Conservation (phyloP, 1,140 invertebrate genomes). For the Pomacea maculata region DNA sequence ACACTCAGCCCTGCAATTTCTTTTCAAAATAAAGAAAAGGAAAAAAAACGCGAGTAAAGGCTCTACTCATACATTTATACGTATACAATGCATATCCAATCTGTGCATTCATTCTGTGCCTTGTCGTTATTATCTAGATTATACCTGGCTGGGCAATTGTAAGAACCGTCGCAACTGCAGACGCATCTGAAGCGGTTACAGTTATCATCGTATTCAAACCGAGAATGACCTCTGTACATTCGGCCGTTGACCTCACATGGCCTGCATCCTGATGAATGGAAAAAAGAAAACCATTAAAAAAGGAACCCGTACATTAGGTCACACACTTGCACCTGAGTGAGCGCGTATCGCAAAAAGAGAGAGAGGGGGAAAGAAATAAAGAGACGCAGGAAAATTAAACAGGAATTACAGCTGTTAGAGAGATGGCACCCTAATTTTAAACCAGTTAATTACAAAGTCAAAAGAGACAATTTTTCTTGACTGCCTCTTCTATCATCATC, state of each 20-base stretch:
- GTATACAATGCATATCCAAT: neutral
- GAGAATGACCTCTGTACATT: slow-evolving; percentile 37
- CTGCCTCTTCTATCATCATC: neutral
- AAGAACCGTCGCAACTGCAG: slow-evolving; percentile 49
- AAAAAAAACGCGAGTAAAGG: neutral
- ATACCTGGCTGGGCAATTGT: slow-evolving; percentile 35
- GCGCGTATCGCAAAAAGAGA: neutral
- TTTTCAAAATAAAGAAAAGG: slow-evolving; percentile 9
- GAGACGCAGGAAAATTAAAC: neutral
- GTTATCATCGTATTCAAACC: slow-evolving; percentile 38
- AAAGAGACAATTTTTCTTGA: too few relatives aligned
- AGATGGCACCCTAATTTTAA: neutral
- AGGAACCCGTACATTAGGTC: too few relatives aligned
- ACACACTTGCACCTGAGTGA: neutral
- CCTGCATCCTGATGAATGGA: slow-evolving; percentile 31
- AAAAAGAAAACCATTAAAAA: too few relatives aligned
- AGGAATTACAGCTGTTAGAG: neutral
- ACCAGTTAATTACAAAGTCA: neutral
- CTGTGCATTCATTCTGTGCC: neutral
- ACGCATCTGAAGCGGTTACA: slow-evolving; percentile 37
- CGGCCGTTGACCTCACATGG: slow-evolving; percentile 36
- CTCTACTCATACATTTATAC: neutral
- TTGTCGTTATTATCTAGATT: slow-evolving; percentile 6
- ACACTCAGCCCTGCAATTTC: slow-evolving; percentile 31
- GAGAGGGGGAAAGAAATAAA: neutral